Evolutionary conservation across 1,140 invertebrate genomes (phyloP).

Genomic region (Cydia strobilella): DNA sequence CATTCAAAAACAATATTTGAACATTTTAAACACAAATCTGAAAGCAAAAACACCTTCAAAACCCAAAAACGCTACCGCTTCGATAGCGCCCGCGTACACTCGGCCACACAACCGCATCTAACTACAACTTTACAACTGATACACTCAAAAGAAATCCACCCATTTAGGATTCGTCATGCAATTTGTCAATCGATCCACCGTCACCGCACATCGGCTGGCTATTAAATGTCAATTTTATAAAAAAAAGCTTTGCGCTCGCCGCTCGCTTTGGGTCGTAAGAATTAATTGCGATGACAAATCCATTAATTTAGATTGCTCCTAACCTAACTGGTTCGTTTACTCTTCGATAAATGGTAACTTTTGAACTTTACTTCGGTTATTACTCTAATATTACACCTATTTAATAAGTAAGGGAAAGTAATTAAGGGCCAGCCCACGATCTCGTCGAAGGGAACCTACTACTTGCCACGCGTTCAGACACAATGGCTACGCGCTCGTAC

Average conservation of each 20-base stretch:
- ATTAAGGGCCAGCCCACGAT: no score
- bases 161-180: constrained; percentile 78
- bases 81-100: background rate
- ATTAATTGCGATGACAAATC: constrained; percentile 79
- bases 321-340: constrained; percentile 62
- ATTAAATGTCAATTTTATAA: constrained; percentile 76
- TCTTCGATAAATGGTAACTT: constrained; percentile 39
- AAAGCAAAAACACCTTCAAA: background rate
- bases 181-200: constrained; percentile 77
- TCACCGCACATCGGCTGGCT: constrained; percentile 67
- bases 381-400: no score
- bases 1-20: no score
- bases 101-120: constrained; percentile 28
- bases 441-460: no score
- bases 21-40: no score
- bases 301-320: constrained; percentile 73
- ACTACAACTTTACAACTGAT: constrained; percentile 66
- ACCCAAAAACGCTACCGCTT: background rate
- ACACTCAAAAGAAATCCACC: constrained; percentile 75
- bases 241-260: constrained; percentile 64
- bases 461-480: no score
- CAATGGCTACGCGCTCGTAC: no score
- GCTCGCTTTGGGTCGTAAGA: constrained; percentile 75
- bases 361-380: constrained; percentile 37
- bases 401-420: no score